Evolutionary conservation across 2,113 vertebrate species (phyloP).

Genomic region (Serilophus lunatus): DNA sequence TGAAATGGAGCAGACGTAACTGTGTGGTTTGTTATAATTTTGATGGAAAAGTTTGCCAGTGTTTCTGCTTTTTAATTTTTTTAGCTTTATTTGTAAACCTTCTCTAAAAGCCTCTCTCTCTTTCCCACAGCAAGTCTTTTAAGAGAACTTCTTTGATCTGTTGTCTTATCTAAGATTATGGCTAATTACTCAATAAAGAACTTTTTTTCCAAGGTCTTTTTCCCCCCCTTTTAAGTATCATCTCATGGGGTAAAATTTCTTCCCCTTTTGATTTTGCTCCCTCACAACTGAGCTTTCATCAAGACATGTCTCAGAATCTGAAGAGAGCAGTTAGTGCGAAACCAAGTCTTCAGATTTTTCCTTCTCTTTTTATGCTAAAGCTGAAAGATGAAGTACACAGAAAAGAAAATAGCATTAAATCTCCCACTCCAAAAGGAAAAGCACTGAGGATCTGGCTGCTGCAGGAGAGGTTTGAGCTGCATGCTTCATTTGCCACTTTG

Average conservation of each 20-base stretch:
- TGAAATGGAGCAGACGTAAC: background rate
- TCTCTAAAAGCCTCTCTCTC: background rate
- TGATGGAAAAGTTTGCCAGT: background rate
- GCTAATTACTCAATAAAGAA: constrained; percentile 64
- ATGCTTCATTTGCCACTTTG: constrained; percentile 60
- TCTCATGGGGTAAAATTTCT: background rate
- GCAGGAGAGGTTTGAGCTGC: background rate
- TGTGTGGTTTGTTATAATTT: background rate
- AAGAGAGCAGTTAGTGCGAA: constrained; percentile 13
- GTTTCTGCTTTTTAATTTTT: constrained; percentile 2
- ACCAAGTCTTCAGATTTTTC: background rate
- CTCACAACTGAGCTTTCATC: constrained; percentile 24
- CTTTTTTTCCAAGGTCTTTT: background rate
- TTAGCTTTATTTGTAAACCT: background rate
- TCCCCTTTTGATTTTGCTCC: constrained; percentile 34
- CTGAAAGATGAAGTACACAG: background rate
- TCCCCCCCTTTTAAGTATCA: background rate
- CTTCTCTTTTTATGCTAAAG: background rate
- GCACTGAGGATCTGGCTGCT: background rate
- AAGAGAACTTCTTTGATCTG: constrained; percentile 52
- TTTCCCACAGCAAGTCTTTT: constrained; percentile 25
- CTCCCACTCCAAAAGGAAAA: background rate
- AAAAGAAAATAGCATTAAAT: constrained; percentile 30
- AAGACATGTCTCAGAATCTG: background rate
- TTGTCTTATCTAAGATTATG: constrained; percentile 55